phyloP scores from a whole-genome alignment of 2,113 vertebrate genomes.

The Megaptera novaeangliae region DNA sequence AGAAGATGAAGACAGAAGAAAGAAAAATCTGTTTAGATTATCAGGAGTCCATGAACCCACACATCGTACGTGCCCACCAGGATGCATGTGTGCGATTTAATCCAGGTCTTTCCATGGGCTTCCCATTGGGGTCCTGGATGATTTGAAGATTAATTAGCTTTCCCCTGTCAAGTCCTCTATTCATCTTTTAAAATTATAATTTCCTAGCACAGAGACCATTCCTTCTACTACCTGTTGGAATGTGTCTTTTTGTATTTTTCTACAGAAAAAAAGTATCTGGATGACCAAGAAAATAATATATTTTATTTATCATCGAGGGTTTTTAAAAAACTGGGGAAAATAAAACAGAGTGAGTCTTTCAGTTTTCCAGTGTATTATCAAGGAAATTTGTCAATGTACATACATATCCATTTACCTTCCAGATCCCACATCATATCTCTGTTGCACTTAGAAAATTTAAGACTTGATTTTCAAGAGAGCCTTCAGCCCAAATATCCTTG shows the following conservation, averaged over 20 bases:
- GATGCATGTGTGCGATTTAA: background rate
- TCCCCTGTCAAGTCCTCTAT: background rate
- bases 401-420: background rate
- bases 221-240: background rate
- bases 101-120: background rate
- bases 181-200: background rate
- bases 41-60: background rate
- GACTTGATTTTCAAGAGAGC: background rate
- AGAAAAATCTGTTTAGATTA: background rate
- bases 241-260: background rate
- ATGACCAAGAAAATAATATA: background rate
- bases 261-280: background rate
- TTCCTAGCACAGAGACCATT: background rate
- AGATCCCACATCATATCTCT: background rate
- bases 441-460: background rate
- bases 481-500: background rate
- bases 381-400: background rate
- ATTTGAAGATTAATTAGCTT: background rate
- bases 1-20: background rate
- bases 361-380: background rate
- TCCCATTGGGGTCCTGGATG: background rate
- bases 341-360: background rate
- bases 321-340: background rate
- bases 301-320: background rate
- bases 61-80: background rate